Base-by-base conservation (phyloP, 2,797 vertebrate species). In the Liasis olivaceus region DNA sequence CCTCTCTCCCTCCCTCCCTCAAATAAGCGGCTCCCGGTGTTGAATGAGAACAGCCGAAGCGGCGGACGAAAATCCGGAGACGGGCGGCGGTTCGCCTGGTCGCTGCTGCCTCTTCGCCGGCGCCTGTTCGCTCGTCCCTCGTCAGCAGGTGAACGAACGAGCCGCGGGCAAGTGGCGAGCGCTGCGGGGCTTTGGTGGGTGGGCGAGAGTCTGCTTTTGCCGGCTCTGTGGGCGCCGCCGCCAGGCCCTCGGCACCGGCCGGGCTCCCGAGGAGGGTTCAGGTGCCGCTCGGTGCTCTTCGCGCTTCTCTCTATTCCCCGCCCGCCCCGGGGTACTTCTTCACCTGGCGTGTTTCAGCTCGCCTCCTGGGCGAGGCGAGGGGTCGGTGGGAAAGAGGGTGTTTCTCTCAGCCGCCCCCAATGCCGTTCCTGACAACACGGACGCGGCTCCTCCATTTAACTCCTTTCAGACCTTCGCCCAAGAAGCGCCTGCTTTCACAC, bases 11-110 rank as follows among this genome's bases (percentile, higher is more conserved):
- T 31, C n/a, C 36, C 36, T 11, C 28, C 2, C 28, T 9, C 0
- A 17, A 26, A 60, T 47, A 11, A 85, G 90, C 72, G 28, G 31
- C 89, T 8, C 60, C 85, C 58, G 89, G 88, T 87, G 89, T 91
- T 95, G 92, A 93, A 94, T 91, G 93, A 88, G 8, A 77, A 87
- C 24, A 85, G 12, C 22, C 2, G 22, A 24, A 20, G 66, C 69
- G 12, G 86, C 28, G 91, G 88, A 17, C 13, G 59, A 11, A 13
- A 31, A 87, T 51, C 11, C 26, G 13, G 7, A 22, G 26, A 20
- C 2, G 24, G 15, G 24, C 51, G 31, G 51, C 17, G 51, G 36
- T 36, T 26, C 31, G 31, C 36, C 4, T 17, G 28, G 15, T 28
- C n/a, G 0, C 7, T 3, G 54, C n/a, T 5, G 63, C 12, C 31